phyloP scores from a whole-genome alignment of 2,888 invertebrate species.

The Eulithis testata region DNA sequence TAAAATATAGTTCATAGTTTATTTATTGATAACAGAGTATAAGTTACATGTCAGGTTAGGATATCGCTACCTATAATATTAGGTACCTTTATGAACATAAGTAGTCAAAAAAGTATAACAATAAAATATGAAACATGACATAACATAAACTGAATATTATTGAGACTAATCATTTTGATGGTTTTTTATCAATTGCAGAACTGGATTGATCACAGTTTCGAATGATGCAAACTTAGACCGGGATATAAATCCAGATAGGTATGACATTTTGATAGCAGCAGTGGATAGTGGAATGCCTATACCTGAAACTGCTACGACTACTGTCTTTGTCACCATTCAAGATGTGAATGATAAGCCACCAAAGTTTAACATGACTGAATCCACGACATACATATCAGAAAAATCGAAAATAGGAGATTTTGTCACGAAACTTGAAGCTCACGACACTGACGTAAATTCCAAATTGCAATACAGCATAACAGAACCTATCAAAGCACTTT shows the following conservation, averaged over 20 bases:
- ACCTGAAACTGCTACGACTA: slow-evolving; percentile 91
- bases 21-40: too few relatives aligned
- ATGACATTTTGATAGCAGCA: slow-evolving; percentile 89
- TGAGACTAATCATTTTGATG: not conserved
- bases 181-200: slow-evolving; percentile 64
- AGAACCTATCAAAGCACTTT: slow-evolving; percentile 88
- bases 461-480: slow-evolving; percentile 88
- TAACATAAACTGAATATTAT: too few relatives aligned
- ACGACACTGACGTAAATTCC: slow-evolving; percentile 89
- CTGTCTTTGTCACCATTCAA: slow-evolving; percentile 88
- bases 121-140: too few relatives aligned
- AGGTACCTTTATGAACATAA: too few relatives aligned
- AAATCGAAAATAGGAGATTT: slow-evolving; percentile 85
- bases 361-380: slow-evolving; percentile 87
- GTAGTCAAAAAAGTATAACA: too few relatives aligned
- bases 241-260: slow-evolving; percentile 87
- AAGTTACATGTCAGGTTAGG: too few relatives aligned
- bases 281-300: slow-evolving; percentile 90
- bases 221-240: slow-evolving; percentile 89
- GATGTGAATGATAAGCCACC: slow-evolving; percentile 94
- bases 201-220: slow-evolving; percentile 89
- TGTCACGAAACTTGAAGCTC: slow-evolving; percentile 87
- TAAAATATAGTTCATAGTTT: too few relatives aligned
- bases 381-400: slow-evolving; percentile 89
- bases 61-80: too few relatives aligned